A percentile compares a stretch with the other conserved stretches of the same genome.
phyloP scores from a whole-genome alignment of 1,140 invertebrate genomes.

The Brachystomella parvula region DNA sequence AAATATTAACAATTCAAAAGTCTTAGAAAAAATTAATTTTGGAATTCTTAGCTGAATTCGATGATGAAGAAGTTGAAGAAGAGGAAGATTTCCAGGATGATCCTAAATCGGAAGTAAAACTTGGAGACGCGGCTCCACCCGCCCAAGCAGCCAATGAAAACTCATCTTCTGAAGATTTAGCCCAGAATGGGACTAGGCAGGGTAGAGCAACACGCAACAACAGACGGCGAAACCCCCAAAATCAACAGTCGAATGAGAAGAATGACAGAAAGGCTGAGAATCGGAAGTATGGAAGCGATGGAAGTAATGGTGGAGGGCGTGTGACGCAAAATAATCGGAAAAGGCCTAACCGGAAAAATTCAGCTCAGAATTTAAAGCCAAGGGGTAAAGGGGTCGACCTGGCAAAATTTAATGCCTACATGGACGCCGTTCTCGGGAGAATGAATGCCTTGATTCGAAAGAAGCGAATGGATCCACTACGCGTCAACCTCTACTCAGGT shows the following conservation, averaged over 20 bases:
- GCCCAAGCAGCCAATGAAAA: no score
- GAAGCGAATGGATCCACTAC: conserved; percentile 36
- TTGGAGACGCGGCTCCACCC: no score
- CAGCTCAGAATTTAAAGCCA: neutral
- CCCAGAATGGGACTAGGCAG: no score
- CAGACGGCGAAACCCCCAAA: neutral
- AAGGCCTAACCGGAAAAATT: neutral
- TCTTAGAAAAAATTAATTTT: neutral
- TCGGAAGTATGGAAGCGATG: neutral
- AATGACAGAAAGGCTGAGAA: neutral
- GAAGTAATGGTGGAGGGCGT: no score
- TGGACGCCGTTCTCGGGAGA: conserved; percentile 35
- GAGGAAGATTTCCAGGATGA: neutral
- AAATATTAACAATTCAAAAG: neutral
- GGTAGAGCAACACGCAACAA: no score
- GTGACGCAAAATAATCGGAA: no score
- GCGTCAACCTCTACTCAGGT: conserved; percentile 35
- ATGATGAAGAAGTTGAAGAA: neutral
- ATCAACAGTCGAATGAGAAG: neutral
- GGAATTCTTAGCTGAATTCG: no score
- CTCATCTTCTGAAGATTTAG: no score
- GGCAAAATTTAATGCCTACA: conserved; percentile 35
- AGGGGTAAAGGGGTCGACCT: conserved; percentile 8
- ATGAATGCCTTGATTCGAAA: conserved; percentile 33
- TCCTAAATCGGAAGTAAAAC: no score